Evolutionary conservation across 2,113 vertebrate genomes (phyloP).

Genomic region (Pteruthius melanotis): DNA sequence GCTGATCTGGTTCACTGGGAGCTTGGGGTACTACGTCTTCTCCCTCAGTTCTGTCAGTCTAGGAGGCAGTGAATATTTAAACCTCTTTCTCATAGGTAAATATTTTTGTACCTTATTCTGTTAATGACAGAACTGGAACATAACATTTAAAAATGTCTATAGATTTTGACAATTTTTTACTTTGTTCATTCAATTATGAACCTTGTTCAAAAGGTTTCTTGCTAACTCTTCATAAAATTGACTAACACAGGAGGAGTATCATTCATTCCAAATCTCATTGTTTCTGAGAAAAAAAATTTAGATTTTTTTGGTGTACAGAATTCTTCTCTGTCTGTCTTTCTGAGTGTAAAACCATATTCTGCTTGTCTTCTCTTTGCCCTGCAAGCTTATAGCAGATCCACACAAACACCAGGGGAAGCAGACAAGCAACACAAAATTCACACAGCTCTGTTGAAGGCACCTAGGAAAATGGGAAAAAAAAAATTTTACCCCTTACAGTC

Average conservation of each 20-base stretch:
- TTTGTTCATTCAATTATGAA: not conserved
- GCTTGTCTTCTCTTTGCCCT: not conserved
- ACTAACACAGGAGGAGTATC: not conserved
- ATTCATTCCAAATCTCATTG: not conserved
- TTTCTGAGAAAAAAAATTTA: not conserved
- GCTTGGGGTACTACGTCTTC: conserved; percentile 91
- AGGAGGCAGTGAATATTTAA: conserved; percentile 88
- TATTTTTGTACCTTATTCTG: conserved; percentile 24
- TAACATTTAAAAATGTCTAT: not conserved
- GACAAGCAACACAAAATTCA: not conserved
- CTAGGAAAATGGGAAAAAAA: not conserved
- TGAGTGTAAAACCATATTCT: not conserved
- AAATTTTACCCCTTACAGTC: not conserved
- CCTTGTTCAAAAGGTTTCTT: not conserved
- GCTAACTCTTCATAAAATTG: not conserved
- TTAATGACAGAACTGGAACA: not conserved
- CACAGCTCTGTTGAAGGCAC: not conserved
- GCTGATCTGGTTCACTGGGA: conserved; percentile 92
- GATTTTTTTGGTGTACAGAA: not conserved
- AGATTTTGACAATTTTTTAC: not conserved
- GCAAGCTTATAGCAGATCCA: not conserved
- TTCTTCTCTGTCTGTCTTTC: not conserved
- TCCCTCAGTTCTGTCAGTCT: conserved; percentile 86
- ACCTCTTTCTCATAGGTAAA: conserved; percentile 90
- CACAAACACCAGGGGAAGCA: not conserved